These are phyloP conservation scores for Blastomussa wellsi DNA, from an alignment of 92 coral and sea anemone genomes.

Conservation along the genomic window DNA sequence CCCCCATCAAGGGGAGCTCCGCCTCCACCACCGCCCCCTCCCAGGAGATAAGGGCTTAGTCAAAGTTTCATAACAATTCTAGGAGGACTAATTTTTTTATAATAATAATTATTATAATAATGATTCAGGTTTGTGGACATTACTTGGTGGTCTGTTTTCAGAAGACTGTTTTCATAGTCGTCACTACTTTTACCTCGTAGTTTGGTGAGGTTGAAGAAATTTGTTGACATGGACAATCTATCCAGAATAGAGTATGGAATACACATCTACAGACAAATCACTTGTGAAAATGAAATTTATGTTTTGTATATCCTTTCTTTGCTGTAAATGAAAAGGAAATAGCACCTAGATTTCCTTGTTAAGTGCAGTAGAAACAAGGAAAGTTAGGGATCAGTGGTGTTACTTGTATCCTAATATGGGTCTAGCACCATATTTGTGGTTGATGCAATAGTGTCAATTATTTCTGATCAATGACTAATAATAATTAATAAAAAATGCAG, in stretches of 20 bases:
- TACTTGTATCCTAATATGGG: neutral
- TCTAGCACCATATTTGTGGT: constrained; percentile 12
- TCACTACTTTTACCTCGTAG: constrained; percentile 10
- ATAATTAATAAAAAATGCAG: neutral
- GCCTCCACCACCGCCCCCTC: constrained; percentile 99
- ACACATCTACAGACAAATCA: constrained; percentile 9
- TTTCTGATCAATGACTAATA: constrained; percentile 13
- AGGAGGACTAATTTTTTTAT: constrained; percentile 30
- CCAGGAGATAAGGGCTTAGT: constrained; percentile 32
- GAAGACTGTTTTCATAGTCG: constrained; percentile 4
- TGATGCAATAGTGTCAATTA: constrained; percentile 11
- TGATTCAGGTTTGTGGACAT: constrained; percentile 19
- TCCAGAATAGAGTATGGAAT: neutral
- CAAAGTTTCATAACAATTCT: constrained; percentile 14
- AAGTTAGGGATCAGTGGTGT: neutral
- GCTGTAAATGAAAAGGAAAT: constrained; percentile 26
- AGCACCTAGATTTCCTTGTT: constrained; percentile 12
- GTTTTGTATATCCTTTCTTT: constrained; percentile 35
- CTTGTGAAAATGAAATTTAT: constrained; percentile 24
- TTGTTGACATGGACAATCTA: neutral
- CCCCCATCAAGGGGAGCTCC: constrained; percentile 95
- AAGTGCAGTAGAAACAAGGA: neutral
- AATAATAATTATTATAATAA: constrained; percentile 5
- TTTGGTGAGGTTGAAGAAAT: neutral
- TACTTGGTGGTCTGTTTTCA: constrained; percentile 23